Conservation (phyloP, 2,888 invertebrate species). For the Drosophila picticornis region DNA sequence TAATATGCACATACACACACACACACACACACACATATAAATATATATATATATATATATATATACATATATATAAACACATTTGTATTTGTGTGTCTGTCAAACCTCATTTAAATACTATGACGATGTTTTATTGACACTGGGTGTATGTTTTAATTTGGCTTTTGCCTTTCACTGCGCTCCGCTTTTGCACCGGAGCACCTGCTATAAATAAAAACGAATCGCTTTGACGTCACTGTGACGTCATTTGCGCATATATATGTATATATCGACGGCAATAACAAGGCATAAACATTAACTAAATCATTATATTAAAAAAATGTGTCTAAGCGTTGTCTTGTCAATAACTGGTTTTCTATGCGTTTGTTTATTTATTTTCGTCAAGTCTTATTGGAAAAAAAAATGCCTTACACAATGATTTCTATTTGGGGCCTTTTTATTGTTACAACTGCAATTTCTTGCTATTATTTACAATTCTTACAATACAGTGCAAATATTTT, state of each 20-base stretch:
- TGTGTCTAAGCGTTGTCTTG: conserved; percentile 66
- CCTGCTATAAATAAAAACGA: conserved; percentile 67
- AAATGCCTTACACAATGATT: conserved; percentile 35
- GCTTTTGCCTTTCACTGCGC: conserved; percentile 73
- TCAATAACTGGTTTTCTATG: conserved; percentile 65
- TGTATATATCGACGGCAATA: conserved; percentile 44
- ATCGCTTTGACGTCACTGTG: conserved; percentile 80
- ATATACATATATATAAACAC: conserved; percentile 11
- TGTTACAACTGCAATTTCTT: conserved; percentile 11
- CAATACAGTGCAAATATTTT: conserved; percentile 56
- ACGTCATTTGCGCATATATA: conserved; percentile 71
- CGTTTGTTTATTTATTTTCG: conserved; percentile 2
- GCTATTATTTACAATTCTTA: conserved; percentile 52
- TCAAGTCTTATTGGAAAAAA: conserved; percentile 6
- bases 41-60: conserved; percentile 18
- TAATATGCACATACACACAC: conserved; percentile 24
- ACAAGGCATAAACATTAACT: conserved; percentile 77
- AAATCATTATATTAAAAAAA: conserved; percentile 72
- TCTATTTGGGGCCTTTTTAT: conserved; percentile 27
- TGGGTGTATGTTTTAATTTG: conserved; percentile 79
- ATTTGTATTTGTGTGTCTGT: conserved; percentile 57
- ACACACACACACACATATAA: conserved; percentile 7
- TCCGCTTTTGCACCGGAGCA: conserved; percentile 34
- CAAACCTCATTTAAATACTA: conserved; percentile 81
- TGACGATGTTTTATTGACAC: conserved; percentile 81